Evolutionary conservation across 2,888 invertebrate genomes (phyloP).

Genomic region (Ormyrus thymus): DNA sequence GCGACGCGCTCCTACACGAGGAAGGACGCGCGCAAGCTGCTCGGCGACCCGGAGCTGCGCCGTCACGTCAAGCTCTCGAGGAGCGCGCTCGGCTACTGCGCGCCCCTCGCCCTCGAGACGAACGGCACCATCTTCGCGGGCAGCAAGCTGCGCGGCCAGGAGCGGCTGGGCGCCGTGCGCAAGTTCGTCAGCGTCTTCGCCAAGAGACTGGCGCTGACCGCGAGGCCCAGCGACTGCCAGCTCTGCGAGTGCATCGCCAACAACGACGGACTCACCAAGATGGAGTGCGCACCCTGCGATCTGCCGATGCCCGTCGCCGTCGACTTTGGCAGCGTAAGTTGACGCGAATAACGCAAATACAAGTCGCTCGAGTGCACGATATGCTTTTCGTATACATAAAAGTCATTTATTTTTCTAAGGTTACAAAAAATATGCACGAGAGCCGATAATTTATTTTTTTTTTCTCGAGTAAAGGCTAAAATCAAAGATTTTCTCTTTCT

Average conservation of each 20-base stretch:
- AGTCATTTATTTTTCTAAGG: no score
- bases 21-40: conserved; percentile 82
- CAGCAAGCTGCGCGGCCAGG: conserved; percentile 76
- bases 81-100: conserved; percentile 85
- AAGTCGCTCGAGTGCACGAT: no score
- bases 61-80: conserved; percentile 87
- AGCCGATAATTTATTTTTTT: not conserved
- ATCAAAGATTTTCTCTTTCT: not conserved
- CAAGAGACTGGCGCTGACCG: conserved; percentile 81
- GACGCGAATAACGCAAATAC: not conserved
- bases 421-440: not conserved
- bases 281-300: conserved; percentile 81
- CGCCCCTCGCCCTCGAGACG: conserved; percentile 88
- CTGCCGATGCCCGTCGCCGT: conserved; percentile 75
- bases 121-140: conserved; percentile 85
- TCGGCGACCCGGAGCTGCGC: conserved; percentile 84
- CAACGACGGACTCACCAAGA: conserved; percentile 80
- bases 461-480: not conserved
- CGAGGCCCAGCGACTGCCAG: conserved; percentile 79
- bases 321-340: conserved; percentile 76
- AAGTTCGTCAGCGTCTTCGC: conserved; percentile 82
- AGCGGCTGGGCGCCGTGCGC: conserved; percentile 78
- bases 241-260: conserved; percentile 83
- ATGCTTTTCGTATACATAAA: no score
- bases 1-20: conserved; percentile 86